These are phyloP conservation scores for Rhynchomys soricoides DNA, from an alignment of 2,113 vertebrate genomes.

Conservation along the genomic window DNA sequence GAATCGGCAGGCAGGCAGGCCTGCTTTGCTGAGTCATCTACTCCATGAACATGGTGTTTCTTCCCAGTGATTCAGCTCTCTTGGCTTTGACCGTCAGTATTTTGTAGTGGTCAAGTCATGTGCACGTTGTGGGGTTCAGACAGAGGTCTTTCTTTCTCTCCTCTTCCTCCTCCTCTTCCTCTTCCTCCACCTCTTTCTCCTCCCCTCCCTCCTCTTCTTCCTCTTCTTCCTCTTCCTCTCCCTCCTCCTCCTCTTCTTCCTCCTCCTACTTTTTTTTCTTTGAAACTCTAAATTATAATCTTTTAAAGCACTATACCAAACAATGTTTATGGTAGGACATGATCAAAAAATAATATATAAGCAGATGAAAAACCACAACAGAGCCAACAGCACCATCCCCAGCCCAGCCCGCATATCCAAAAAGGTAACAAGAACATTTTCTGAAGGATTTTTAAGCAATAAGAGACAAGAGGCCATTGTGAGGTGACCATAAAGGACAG, in stretches of 20 bases:
- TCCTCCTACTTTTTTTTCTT: neutral
- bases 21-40: neutral
- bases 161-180: neutral
- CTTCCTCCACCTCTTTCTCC: too few species aligned
- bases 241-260: neutral
- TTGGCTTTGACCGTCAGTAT: neutral
- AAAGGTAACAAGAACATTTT: neutral
- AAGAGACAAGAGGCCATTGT: neutral
- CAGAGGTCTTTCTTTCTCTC: neutral
- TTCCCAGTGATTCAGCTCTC: neutral
- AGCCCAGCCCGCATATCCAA: neutral
- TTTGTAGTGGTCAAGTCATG: neutral
- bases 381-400: conserved; percentile 60
- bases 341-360: conserved; percentile 91
- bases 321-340: conserved; percentile 93
- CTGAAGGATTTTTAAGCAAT: conserved; percentile 37
- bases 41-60: neutral
- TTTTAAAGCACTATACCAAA: conserved; percentile 86
- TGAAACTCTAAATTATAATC: neutral
- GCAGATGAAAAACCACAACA: conserved; percentile 87
- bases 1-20: too few species aligned
- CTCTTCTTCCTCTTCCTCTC: neutral
- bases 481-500: conserved; percentile 28
- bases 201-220: neutral
- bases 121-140: neutral